phyloP scores from a whole-genome alignment of 2,797 vertebrate species.

The Amphiprion clarkii region DNA sequence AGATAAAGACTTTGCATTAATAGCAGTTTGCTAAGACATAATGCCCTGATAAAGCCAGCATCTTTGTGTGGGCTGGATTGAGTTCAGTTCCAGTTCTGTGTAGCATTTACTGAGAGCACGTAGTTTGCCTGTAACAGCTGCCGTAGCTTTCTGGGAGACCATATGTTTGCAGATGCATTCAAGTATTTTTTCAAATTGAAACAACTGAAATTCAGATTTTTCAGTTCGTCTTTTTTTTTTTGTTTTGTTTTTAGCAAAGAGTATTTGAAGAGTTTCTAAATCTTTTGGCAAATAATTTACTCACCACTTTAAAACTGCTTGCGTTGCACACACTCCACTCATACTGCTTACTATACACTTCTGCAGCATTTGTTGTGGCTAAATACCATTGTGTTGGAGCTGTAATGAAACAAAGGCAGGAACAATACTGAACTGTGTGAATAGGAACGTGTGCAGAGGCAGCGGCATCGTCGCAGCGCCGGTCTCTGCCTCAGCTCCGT shows the following conservation, averaged over 20 bases:
- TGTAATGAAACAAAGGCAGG: constrained; percentile 65
- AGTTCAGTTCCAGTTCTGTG: constrained; percentile 76
- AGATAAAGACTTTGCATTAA: constrained; percentile 85
- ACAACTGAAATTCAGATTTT: constrained; percentile 53
- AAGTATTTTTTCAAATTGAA: constrained; percentile 28
- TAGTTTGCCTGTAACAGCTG: constrained; percentile 30
- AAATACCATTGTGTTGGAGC: constrained; percentile 68
- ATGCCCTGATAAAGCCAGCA: constrained; percentile 77
- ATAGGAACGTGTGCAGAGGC: constrained; percentile 57
- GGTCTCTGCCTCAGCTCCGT: constrained; percentile 59
- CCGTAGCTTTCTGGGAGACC: constrained; percentile 40
- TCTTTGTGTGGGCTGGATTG: constrained; percentile 81
- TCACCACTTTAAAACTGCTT: constrained; percentile 58
- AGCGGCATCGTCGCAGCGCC: constrained; percentile 19
- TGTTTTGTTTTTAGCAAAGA: constrained; percentile 10
- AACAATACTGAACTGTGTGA: constrained; percentile 71
- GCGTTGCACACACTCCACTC: constrained; percentile 48
- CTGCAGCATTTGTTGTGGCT: constrained; percentile 60
- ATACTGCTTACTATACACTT: constrained; percentile 69
- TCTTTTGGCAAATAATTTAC: constrained; percentile 60
- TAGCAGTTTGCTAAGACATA: constrained; percentile 83
- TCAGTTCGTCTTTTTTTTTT: background rate
- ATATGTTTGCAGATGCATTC: constrained; percentile 24
- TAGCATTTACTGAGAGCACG: constrained; percentile 32
- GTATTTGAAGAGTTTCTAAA: constrained; percentile 44